phyloP scores from a whole-genome alignment of 2,113 vertebrate species.

The Burhinus oedicnemus region DNA sequence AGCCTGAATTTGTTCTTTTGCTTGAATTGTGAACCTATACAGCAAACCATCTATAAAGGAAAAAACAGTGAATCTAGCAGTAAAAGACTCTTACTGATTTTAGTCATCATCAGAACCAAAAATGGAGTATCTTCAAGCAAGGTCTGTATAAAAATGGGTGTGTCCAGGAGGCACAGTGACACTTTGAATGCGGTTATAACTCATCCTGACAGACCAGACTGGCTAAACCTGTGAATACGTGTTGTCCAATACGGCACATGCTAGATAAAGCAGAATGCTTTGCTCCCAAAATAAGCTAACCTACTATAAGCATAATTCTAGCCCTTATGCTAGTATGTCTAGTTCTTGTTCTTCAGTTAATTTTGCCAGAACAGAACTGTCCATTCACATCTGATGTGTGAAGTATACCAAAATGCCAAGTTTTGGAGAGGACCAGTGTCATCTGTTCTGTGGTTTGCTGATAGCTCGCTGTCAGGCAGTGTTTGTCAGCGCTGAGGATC shows the following conservation, averaged over 20 bases:
- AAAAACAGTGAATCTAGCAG: not conserved
- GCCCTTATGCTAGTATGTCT: not conserved
- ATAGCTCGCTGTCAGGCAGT: rapidly evolving
- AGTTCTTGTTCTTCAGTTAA: not conserved
- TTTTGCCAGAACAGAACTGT: not conserved
- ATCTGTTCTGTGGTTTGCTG: not conserved
- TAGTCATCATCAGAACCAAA: not conserved
- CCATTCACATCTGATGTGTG: not conserved
- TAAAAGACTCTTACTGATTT: not conserved
- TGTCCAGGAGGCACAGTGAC: conserved; percentile 71
- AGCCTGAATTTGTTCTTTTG: not conserved
- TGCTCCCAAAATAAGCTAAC: not conserved
- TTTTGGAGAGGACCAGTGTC: not conserved
- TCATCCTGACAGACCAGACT: conserved; percentile 33
- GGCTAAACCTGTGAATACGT: not conserved
- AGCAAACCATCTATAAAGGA: not conserved
- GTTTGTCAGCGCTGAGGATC: not conserved
- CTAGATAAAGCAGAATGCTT: not conserved
- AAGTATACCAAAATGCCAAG: not conserved
- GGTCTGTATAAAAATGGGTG: conserved; percentile 67
- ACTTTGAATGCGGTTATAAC: conserved; percentile 29
- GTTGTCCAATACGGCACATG: not conserved
- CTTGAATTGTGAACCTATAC: not conserved
- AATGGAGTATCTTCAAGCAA: conserved; percentile 36
- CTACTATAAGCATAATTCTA: rapidly evolving